Percentiles rank a stretch among this genome's conserved stretches.
These are phyloP conservation scores for Fregetta grallaria DNA, from an alignment of 2,113 vertebrate species.

Conservation along the genomic window DNA sequence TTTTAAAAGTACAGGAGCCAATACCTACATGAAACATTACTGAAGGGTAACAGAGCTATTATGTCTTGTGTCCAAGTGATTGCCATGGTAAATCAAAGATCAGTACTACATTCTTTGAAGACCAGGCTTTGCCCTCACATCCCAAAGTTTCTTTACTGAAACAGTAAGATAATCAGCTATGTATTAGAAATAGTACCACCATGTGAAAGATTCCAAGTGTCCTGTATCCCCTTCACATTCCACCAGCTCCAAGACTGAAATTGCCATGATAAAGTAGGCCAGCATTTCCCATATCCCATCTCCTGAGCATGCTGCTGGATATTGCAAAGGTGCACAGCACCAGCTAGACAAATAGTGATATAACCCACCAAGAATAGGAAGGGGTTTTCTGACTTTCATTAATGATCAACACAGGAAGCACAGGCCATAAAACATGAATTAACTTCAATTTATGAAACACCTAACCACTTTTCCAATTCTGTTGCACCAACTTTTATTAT, in stretches of 20 bases:
- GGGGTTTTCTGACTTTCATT: not conserved
- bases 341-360: not conserved
- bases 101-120: not conserved
- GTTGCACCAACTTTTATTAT: not conserved
- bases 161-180: not conserved
- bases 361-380: not conserved
- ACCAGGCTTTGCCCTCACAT: not conserved
- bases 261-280: not conserved
- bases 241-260: not conserved
- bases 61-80: not conserved
- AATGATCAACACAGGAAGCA: not conserved
- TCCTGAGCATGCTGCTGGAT: not conserved
- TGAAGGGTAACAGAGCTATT: not conserved
- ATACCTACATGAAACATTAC: not conserved
- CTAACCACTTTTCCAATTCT: not conserved
- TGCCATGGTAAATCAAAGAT: not conserved
- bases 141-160: not conserved
- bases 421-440: not conserved
- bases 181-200: not conserved
- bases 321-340: not conserved
- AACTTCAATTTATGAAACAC: not conserved
- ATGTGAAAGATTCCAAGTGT: not conserved
- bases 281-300: not conserved
- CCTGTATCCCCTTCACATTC: not conserved
- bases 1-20: not conserved